Evolutionary conservation across 2,113 vertebrate species (phyloP).

Genomic region (Chelonoidis abingdonii): DNA sequence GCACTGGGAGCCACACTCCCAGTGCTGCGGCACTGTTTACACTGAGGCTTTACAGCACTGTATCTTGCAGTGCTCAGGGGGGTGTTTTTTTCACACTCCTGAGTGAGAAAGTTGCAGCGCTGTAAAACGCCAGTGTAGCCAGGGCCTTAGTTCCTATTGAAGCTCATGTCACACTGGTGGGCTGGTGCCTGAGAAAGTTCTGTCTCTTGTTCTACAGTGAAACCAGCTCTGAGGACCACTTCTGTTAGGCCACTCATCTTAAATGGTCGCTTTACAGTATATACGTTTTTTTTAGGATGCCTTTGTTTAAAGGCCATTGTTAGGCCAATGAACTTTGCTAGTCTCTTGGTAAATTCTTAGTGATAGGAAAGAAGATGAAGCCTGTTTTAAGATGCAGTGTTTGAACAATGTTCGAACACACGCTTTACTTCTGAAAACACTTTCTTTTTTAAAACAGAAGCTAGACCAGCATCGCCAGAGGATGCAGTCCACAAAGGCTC

Average conservation of each 20-base stretch:
- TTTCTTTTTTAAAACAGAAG: neutral
- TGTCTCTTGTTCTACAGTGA: neutral
- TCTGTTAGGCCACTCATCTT: neutral
- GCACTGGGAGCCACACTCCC: no score
- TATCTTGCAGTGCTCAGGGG: no score
- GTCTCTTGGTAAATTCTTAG: neutral
- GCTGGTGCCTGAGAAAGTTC: neutral
- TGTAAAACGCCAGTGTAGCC: no score
- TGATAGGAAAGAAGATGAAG: neutral
- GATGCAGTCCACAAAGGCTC: neutral
- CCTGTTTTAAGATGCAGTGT: neutral
- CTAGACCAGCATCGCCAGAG: neutral
- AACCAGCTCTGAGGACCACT: neutral
- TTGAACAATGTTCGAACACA: neutral
- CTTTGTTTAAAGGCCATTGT: neutral
- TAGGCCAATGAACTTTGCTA: neutral
- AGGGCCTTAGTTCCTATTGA: neutral
- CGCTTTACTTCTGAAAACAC: neutral
- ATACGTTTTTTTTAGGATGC: neutral
- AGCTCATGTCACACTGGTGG: neutral
- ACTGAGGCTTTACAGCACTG: no score
- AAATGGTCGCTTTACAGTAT: neutral
- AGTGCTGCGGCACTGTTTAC: no score
- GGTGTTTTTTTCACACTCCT: no score
- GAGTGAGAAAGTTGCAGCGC: no score